Percentiles rank a stretch among this genome's conserved stretches.
Evolutionary conservation across 2,113 vertebrate genomes (phyloP).

Genomic region (Herpetotheres cachinnans): DNA sequence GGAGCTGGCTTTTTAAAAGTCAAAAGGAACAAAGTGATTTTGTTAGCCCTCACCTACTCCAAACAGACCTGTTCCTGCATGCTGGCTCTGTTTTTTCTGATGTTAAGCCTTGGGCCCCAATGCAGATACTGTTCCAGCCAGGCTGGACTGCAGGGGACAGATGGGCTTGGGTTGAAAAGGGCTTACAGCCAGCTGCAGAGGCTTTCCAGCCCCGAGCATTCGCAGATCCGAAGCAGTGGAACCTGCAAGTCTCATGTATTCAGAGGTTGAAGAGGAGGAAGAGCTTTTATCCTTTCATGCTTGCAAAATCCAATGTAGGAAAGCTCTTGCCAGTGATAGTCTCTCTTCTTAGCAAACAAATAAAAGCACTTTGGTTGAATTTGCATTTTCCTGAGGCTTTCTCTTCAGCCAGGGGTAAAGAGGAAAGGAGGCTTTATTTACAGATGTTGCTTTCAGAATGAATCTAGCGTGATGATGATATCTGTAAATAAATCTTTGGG

Average conservation of each 20-base stretch:
- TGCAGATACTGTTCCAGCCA: neutral
- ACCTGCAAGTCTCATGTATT: neutral
- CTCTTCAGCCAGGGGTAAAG: neutral
- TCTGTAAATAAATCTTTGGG: neutral
- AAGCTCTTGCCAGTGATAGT: neutral
- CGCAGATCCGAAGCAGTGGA: neutral
- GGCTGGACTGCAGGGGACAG: neutral
- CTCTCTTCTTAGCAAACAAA: neutral
- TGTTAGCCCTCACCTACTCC: neutral
- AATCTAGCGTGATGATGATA: neutral
- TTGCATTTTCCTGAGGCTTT: neutral
- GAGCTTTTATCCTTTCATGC: neutral
- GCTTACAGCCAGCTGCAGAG: neutral
- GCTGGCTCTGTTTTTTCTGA: neutral
- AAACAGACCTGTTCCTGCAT: neutral
- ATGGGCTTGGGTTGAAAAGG: neutral
- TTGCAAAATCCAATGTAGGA: neutral
- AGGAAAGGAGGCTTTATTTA: slow-evolving; percentile 12
- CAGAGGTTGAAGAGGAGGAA: neutral
- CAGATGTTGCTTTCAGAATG: neutral
- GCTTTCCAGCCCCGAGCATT: rapidly evolving
- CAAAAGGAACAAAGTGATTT: neutral
- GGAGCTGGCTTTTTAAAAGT: neutral
- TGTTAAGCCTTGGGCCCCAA: neutral
- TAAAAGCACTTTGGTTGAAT: neutral